Base-by-base conservation (phyloP, 2,113 vertebrate genomes). In the Anseranas semipalmata region DNA sequence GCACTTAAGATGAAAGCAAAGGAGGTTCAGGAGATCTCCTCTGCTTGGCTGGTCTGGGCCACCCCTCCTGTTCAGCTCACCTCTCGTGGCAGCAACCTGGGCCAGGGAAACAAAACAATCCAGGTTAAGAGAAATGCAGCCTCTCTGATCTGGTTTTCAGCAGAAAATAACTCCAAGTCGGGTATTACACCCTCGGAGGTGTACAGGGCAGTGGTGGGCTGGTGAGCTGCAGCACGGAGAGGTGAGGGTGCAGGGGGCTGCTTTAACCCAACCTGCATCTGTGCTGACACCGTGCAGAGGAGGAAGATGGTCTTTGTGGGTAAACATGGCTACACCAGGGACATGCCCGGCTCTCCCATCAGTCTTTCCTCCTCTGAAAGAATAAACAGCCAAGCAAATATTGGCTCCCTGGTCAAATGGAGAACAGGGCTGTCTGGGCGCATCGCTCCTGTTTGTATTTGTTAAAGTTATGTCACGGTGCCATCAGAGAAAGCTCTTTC, bases 351-450 rank as follows among this genome's bases (percentile, higher is more conserved):
- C 11, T 14, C 5, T 50, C 12, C 72, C 88, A 87, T 93, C 78
- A 28, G 62, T 93, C 85, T 74, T 62, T 41, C 52, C 50, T 75
- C 45, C 20, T 58, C 55, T 58, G 50, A 4, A 56, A 52, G 66
- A 71, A 33, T 1, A 48, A 81, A 60, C 50, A 58, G 2, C 33
- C 12, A 19, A 65, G 68, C 68, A 87, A 93, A 89, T 5, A 74
- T 19, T 35, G 70, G 24, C 77, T 85, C 8, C 2, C 19, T 30
- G 74, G 27, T 77, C 80, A 72, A 37, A 30, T 0, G 43, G 48
- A 17, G 35, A 8, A 27, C 0, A 1, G 20, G 32, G 46, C n/a
- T 50, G 46, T 45, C 41, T 5, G 9, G 50, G 18, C 1, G 0
- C 15, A 3, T 55, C 0, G 1, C 39, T 77, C 48, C 60, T 60